Base-by-base conservation (phyloP, 2,888 invertebrate genomes). In the Pantelozetes paolii region DNA sequence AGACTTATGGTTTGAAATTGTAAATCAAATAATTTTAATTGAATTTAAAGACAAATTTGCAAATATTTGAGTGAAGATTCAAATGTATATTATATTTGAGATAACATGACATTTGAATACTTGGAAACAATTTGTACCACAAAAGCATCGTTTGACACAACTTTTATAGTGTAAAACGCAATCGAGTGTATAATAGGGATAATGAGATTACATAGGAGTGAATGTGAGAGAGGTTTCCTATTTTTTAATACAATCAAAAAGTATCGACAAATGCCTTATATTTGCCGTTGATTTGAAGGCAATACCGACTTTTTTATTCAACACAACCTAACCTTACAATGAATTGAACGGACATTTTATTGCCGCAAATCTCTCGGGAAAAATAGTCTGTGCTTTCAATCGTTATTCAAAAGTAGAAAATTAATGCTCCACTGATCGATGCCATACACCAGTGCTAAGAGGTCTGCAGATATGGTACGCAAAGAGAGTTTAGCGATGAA, bases 371-470 rank as follows among this genome's bases (percentile, higher is more conserved):
- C 69, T 69, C 69, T 13, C 40, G 64, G 64, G 64, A 64, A 40
- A 62, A 28, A 18, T 18, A 8, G 5, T 9, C 13, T 32, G 40
- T 40, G 30, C 28, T 64, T 20, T 32, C 28, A 36, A 36, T 64
- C 23, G 62, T 8, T 8, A 0, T 8, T 28, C 23, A 54, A 64
- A 59, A 40, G 45, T 40, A 13, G 23, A 45, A 69, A 69, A 42
- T 69, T 69, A 69, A 69, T 69, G 69, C 42, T 69, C 42, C 26
- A 69, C 40, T 45, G 69, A 69, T 69, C 69, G 69, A 69, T 40
- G 26, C 45, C 62, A 20, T 59, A 59, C 13, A 28, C 32, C 67
- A 20, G 20, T 32, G 67, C n/a, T n/a, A n/a, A n/a, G n/a, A n/a
- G n/a, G n/a, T n/a, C n/a, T n/a, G n/a, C n/a, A n/a, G n/a, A n/a